These are phyloP conservation scores for Cuculus canorus DNA, from an alignment of 2,797 vertebrate species.

Conservation along the genomic window DNA sequence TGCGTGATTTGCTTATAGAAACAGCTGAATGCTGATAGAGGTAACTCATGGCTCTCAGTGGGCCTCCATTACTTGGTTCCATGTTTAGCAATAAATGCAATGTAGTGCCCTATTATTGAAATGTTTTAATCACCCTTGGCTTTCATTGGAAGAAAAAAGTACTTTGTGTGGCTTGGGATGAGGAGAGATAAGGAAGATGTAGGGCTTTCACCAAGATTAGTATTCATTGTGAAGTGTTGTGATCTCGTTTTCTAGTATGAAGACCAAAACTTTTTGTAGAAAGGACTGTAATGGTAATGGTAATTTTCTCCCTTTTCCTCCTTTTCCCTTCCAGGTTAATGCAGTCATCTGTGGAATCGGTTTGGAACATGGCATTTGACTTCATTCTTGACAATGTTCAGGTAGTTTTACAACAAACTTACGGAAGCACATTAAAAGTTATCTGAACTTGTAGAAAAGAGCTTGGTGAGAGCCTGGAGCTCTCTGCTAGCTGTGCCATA, in stretches of 20 bases:
- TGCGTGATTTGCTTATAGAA: neutral
- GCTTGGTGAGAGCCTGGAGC: slow-evolving; percentile 72
- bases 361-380: slow-evolving; percentile 99
- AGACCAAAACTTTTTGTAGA: neutral
- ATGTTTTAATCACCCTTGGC: neutral
- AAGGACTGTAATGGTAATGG: neutral
- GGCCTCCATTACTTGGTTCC: neutral
- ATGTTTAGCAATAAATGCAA: neutral
- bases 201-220: neutral
- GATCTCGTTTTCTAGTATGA: neutral
- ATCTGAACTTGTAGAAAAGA: slow-evolving; percentile 77
- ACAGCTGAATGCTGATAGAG: neutral
- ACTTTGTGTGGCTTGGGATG: neutral
- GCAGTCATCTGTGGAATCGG: slow-evolving; percentile 96
- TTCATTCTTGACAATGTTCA: slow-evolving; percentile 99
- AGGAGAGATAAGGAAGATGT: neutral
- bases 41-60: neutral
- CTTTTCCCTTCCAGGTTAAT: slow-evolving; percentile 83
- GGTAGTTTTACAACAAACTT: slow-evolving; percentile 95
- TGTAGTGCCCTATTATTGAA: neutral
- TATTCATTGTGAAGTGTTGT: fast-evolving
- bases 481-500: slow-evolving; percentile 79
- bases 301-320: neutral
- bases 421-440: slow-evolving; percentile 96
- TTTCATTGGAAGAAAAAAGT: neutral